phyloP scores from a whole-genome alignment of 37 sponge, comb jelly and placozoan species.

The Dysidea cf. avara region DNA sequence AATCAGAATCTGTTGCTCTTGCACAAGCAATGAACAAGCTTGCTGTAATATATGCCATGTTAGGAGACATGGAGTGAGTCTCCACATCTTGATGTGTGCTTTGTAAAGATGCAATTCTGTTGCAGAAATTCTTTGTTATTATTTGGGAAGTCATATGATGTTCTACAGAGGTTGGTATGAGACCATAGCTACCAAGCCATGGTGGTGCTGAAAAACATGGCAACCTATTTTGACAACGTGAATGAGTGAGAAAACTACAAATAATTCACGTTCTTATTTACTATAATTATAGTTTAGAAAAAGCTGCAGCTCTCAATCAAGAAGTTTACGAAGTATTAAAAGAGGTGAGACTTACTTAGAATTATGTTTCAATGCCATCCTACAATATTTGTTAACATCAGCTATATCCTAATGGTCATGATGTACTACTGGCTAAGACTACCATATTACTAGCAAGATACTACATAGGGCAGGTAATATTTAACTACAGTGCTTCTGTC shows the following conservation, averaged over 20 bases:
- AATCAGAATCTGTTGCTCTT: not conserved
- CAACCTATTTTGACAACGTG: slow-evolving; percentile 13
- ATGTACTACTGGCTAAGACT: too few relatives aligned
- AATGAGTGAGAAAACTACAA: slow-evolving; percentile 8
- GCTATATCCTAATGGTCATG: too few relatives aligned
- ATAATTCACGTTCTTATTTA: too few relatives aligned
- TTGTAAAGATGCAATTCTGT: too few relatives aligned
- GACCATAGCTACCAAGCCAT: slow-evolving; percentile 8
- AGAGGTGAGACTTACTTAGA: slow-evolving; percentile 36
- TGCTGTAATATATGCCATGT: slow-evolving; percentile 28
- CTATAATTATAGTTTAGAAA: slow-evolving; percentile 20
- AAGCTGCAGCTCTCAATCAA: slow-evolving; percentile 35
- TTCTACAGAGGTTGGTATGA: slow-evolving; percentile 2
- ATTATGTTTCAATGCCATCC: too few relatives aligned
- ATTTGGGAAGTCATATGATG: slow-evolving; percentile 10
- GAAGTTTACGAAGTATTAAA: slow-evolving; percentile 32
- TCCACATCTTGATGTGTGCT: too few relatives aligned
- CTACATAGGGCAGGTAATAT: too few relatives aligned
- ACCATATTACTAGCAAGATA: too few relatives aligned
- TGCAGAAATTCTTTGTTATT: slow-evolving; percentile 14
- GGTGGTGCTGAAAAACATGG: slow-evolving; percentile 24
- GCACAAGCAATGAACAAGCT: slow-evolving; percentile 28
- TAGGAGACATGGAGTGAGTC: slow-evolving; percentile 30
- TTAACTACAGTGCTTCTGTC: too few relatives aligned
- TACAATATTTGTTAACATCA: too few relatives aligned